These are phyloP conservation scores for Moxostoma hubbsi DNA, from an alignment of 2,797 vertebrate species.

Conservation along the genomic window DNA sequence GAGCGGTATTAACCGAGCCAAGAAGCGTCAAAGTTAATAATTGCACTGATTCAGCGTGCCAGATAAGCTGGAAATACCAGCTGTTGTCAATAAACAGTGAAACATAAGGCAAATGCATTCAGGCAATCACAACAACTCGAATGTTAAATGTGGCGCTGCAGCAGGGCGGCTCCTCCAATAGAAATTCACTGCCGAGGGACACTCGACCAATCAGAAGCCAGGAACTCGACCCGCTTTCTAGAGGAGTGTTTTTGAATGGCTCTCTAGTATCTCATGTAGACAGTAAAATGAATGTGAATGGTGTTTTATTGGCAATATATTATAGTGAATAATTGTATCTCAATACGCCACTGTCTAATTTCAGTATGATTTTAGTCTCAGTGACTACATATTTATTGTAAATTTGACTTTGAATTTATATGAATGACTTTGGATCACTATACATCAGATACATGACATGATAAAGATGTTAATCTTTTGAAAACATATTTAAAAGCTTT, in stretches of 20 bases:
- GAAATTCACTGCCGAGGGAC: constrained; percentile 7
- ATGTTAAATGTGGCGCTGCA: constrained; percentile 64
- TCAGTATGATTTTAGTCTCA: no score
- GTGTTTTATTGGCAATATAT: not conserved
- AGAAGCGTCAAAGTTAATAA: constrained; percentile 29
- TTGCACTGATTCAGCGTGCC: constrained; percentile 13
- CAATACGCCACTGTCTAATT: no score
- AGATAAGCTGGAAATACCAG: constrained; percentile 15
- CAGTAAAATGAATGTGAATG: no score
- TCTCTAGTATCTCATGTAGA: not conserved
- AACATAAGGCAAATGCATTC: constrained; percentile 30
- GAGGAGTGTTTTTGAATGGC: constrained; percentile 35
- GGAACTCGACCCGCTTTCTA: constrained; percentile 17
- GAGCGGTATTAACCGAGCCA: constrained; percentile 55
- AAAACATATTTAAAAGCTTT: no score
- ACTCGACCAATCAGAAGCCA: constrained; percentile 58
- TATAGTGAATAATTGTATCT: not conserved
- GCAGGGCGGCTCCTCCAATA: constrained; percentile 67
- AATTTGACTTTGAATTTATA: no score
- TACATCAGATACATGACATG: no score
- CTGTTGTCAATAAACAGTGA: constrained; percentile 27
- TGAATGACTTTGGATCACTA: no score
- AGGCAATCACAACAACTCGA: constrained; percentile 1
- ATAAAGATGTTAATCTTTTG: no score
- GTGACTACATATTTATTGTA: no score